Base-by-base conservation (phyloP, 2,888 invertebrate genomes). In the Agelastica alni region DNA sequence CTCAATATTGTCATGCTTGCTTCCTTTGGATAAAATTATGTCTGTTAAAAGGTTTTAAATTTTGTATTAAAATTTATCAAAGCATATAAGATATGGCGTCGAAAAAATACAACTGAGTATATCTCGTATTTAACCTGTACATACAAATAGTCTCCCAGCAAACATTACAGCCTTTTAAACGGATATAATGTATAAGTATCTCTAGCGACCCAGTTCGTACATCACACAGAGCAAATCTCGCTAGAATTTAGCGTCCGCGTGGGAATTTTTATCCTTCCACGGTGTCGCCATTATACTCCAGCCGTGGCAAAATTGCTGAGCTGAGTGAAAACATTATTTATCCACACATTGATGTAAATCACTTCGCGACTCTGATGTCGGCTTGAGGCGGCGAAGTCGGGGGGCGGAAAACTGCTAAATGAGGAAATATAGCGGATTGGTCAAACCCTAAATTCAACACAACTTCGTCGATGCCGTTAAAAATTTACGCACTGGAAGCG, bases 251-350 rank as follows among this genome's bases (percentile, higher is more conserved):
- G 26, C 20, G 46, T 9, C 16, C 46, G 20, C 46, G 14, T 36
- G 46, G 46, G 46, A 46, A 46, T 46, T 46, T 46, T 26, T 36
- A 17, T 26, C 26, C 36, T 37, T 36, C 42, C 34, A 44, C 32
- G 17, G 46, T 46, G 46, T 46, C 46, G 36, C 46, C 26, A 34
- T 46, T 46, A 20, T 46, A 46, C 26, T 46, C 12, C 26, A 26
- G 13, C 46, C 46, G 46, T 36, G 36, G 46, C 22, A 46, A 46
- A 46, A 46, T 36, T 46, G 46, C 46, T 36, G 46, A 34, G 46
- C 46, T 46, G 46, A 46, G 46, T 46, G 34, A 46, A 46, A 46
- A 46, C 46, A 46, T 46, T 46, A 46, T 34, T 46, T 46, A 46
- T 46, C 36, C 46, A 46, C 36, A 46, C 46, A 36, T 46, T 46